Conservation (phyloP, 2,113 vertebrate genomes). For the Pteropus alecto region DNA sequence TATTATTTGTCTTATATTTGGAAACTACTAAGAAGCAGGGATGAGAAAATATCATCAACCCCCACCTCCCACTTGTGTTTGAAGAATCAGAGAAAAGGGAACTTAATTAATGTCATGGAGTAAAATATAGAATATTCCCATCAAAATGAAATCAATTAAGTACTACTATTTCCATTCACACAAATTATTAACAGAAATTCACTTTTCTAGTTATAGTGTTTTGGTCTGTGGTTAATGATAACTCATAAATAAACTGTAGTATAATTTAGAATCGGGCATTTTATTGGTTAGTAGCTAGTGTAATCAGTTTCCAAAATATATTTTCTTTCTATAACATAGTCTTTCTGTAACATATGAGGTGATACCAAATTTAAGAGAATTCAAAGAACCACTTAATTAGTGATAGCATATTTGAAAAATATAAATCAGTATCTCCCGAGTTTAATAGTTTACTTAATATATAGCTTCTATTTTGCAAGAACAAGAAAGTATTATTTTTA, state of each 20-base stretch:
- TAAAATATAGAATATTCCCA: not conserved
- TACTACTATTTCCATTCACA: not conserved
- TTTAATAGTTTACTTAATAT: not conserved
- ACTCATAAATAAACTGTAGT: conserved; percentile 1
- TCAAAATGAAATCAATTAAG: not conserved
- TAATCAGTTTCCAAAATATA: conserved; percentile 45
- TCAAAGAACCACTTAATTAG: not conserved
- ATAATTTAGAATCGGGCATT: conserved; percentile 3
- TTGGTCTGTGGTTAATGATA: not conserved
- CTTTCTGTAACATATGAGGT: not conserved
- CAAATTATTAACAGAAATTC: not conserved
- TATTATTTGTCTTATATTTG: not conserved
- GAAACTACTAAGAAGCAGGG: not conserved
- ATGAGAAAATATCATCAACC: not conserved
- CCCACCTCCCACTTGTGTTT: not conserved
- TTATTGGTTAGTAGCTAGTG: conserved; percentile 45
- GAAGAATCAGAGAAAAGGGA: not conserved
- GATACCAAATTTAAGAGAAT: not conserved
- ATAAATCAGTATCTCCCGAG: not conserved
- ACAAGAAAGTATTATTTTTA: not conserved
- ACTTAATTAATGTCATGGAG: not conserved
- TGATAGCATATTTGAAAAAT: not conserved
- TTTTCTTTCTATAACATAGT: not conserved
- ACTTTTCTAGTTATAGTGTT: not conserved
- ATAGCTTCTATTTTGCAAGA: not conserved